Percentiles rank a stretch among this genome's conserved stretches.
These are phyloP conservation scores for Mus pahari DNA, from an alignment of 2,113 vertebrate genomes.

Conservation along the genomic window DNA sequence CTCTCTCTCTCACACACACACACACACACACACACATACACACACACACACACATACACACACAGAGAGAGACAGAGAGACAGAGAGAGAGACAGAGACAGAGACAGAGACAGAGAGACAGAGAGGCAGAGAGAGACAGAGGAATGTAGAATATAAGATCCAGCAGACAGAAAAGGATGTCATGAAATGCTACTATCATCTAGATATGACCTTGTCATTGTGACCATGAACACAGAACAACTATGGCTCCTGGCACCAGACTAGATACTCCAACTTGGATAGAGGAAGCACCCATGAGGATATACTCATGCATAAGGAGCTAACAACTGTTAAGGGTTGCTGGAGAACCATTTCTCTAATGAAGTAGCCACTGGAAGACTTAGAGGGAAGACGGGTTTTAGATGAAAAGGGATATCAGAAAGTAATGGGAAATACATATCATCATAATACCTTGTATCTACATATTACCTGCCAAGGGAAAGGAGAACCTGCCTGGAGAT, in stretches of 20 bases:
- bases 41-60: background rate
- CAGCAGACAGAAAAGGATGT: background rate
- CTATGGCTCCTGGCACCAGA: background rate
- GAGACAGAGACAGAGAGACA: background rate
- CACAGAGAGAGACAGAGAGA: background rate
- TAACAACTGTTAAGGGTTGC: background rate
- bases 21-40: background rate
- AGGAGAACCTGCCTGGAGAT: background rate
- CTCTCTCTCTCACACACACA: background rate
- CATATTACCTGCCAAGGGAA: background rate
- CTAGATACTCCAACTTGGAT: background rate
- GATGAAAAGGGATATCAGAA: background rate
- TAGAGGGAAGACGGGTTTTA: background rate
- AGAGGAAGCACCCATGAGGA: background rate
- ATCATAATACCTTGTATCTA: background rate
- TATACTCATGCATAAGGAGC: too few species aligned
- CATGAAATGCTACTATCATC: background rate
- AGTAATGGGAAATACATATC: background rate
- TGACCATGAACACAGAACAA: background rate
- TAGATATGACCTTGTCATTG: background rate
- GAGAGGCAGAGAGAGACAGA: background rate
- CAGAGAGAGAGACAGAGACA: background rate
- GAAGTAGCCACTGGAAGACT: background rate
- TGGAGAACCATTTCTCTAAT: background rate
- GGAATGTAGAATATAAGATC: background rate